Conservation (phyloP, 2,888 invertebrate species). For the Isoperla grammatica region DNA sequence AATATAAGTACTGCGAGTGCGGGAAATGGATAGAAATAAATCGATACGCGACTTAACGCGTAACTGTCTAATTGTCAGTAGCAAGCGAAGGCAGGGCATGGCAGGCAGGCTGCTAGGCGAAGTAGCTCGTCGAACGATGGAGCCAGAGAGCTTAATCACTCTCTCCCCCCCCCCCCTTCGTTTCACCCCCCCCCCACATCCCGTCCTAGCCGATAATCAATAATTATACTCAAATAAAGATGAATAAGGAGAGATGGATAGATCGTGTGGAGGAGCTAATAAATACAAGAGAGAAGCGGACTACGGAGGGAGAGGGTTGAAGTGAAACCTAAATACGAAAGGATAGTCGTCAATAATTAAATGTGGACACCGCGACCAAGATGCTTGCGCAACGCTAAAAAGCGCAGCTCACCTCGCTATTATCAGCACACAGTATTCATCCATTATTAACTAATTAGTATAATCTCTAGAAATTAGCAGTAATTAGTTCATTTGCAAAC, state of each 20-base stretch:
- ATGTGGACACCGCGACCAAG: conserved; percentile 1
- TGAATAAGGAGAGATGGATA: conserved; percentile 27
- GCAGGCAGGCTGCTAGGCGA: neutral
- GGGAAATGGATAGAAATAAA: conserved; percentile 27
- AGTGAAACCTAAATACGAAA: conserved; percentile 40
- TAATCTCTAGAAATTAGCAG: too few species aligned
- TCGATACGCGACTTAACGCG: conserved; percentile 33
- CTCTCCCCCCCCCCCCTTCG: conserved; percentile 39
- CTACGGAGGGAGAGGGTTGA: conserved; percentile 35
- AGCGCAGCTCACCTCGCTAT: too few species aligned
- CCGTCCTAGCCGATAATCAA: conserved; percentile 31
- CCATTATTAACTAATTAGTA: too few species aligned
- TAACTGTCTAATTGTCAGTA: conserved; percentile 50
- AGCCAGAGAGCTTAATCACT: conserved; percentile 56
- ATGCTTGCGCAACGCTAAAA: too few species aligned
- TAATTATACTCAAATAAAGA: conserved; percentile 33
- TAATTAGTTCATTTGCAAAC: too few species aligned
- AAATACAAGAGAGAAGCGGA: conserved; percentile 19
- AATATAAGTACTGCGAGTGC: conserved; percentile 19
- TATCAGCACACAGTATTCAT: too few species aligned
- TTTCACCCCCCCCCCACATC: conserved; percentile 36
- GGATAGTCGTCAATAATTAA: conserved; percentile 20
- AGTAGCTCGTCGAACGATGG: conserved; percentile 27
- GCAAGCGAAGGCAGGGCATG: conserved; percentile 30
- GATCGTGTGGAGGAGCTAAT: conserved; percentile 7